Conservation (phyloP, 2,888 invertebrate species). For the Aphrophora alni region DNA sequence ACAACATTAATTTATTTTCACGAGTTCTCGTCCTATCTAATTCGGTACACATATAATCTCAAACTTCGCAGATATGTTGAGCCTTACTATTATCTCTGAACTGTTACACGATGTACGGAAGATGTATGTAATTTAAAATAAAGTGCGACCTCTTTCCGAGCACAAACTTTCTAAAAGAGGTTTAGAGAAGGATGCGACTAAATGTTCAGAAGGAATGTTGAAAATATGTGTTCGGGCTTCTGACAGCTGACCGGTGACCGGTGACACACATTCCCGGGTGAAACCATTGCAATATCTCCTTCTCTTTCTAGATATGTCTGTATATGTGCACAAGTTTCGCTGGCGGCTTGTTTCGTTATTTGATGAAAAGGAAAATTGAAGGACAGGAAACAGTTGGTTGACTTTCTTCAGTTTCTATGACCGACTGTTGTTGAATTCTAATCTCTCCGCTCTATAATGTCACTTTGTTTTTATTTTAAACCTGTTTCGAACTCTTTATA, state of each 20-base stretch:
- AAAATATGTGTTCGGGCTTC: neutral
- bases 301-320: neutral
- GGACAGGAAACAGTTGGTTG: neutral
- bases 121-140: neutral
- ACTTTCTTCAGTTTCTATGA: neutral
- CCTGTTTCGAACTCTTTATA: too few species aligned
- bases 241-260: neutral
- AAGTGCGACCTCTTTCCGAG: neutral
- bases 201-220: neutral
- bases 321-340: neutral
- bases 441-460: too few species aligned
- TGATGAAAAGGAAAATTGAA: neutral
- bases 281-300: neutral
- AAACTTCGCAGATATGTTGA: too few species aligned
- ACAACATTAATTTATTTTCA: too few species aligned
- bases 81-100: too few species aligned
- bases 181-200: neutral
- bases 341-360: too few species aligned
- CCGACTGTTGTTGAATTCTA: too few species aligned
- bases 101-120: too few species aligned
- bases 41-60: too few species aligned
- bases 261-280: neutral
- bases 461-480: too few species aligned
- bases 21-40: too few species aligned
- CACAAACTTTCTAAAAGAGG: neutral